phyloP scores from a whole-genome alignment of 2,797 vertebrate genomes.

The Myripristis murdjan region DNA sequence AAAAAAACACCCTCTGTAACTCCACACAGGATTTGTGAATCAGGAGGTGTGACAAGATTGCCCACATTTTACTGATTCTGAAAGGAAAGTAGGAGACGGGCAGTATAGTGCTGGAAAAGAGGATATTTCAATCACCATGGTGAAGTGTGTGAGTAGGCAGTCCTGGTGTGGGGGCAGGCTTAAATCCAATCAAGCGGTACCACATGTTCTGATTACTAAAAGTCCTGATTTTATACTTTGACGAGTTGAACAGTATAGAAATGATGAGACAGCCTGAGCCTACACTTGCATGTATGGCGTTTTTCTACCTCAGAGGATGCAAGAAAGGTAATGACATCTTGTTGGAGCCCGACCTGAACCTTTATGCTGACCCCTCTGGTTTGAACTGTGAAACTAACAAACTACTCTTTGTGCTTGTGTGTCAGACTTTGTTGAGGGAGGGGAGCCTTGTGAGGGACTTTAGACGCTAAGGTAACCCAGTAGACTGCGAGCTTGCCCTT shows the following conservation, averaged over 20 bases:
- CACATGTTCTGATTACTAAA: conserved; percentile 66
- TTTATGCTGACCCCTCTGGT: conserved; percentile 43
- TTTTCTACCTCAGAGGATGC: conserved; percentile 17
- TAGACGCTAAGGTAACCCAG: conserved; percentile 84
- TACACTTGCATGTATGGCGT: conserved; percentile 38
- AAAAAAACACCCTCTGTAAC: conserved; percentile 20
- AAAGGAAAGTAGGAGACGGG: conserved; percentile 37
- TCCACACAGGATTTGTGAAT: conserved; percentile 43
- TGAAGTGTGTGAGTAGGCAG: conserved; percentile 50
- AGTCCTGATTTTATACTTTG: conserved; percentile 56
- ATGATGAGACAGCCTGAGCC: conserved; percentile 35
- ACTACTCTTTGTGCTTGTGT: conserved; percentile 82
- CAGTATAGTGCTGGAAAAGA: conserved; percentile 37
- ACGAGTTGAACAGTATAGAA: conserved; percentile 52
- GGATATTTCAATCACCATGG: conserved; percentile 61
- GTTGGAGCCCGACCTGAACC: conserved; percentile 38
- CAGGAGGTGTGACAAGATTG: conserved; percentile 48
- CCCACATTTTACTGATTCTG: conserved; percentile 56
- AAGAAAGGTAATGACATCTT: conserved; percentile 33
- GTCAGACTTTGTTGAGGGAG: conserved; percentile 85
- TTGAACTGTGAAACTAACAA: conserved; percentile 77
- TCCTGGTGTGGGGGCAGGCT: conserved; percentile 48
- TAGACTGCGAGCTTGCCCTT: conserved; percentile 56
- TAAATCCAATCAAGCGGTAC: conserved; percentile 65
- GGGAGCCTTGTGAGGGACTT: conserved; percentile 83